Evolutionary conservation across 2,113 vertebrate genomes (phyloP).

Genomic region (Cricetomys ansorgei): DNA sequence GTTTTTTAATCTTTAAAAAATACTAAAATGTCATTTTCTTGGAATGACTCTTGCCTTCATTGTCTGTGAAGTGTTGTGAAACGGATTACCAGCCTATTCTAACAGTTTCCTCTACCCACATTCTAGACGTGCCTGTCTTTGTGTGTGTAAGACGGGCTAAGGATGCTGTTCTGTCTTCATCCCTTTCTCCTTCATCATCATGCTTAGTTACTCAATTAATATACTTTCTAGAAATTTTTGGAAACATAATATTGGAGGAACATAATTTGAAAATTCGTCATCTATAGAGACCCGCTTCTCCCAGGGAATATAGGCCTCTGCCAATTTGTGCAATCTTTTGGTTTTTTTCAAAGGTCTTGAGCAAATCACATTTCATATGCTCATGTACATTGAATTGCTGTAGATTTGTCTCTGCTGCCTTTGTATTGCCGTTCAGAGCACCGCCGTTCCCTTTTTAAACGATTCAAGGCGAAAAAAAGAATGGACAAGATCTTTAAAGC

Average conservation of each 20-base stretch:
- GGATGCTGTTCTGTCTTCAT: neutral
- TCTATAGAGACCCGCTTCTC: conserved; percentile 61
- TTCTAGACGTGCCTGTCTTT: neutral
- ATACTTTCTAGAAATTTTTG: conserved; percentile 17
- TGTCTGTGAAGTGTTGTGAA: neutral
- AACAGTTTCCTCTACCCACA: neutral
- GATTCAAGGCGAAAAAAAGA: neutral
- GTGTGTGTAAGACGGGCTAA: neutral
- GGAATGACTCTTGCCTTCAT: neutral
- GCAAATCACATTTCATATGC: conserved; percentile 59
- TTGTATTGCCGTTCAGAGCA: neutral
- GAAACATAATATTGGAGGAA: neutral
- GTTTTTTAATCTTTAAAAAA: neutral
- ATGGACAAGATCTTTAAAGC: conserved; percentile 59
- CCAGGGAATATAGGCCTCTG: neutral
- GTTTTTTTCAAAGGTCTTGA: conserved; percentile 65
- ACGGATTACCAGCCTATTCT: neutral
- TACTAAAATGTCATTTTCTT: neutral
- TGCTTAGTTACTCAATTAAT: conserved; percentile 28
- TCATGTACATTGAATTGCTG: conserved; percentile 11
- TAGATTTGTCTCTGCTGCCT: conserved; percentile 45
- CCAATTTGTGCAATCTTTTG: conserved; percentile 20
- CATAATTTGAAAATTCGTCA: conserved; percentile 62
- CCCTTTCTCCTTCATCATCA: neutral
- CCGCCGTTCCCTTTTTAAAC: conserved; percentile 26